These are phyloP conservation scores for Arctia plantaginis DNA, from an alignment of 2,888 invertebrate species.

Conservation along the genomic window DNA sequence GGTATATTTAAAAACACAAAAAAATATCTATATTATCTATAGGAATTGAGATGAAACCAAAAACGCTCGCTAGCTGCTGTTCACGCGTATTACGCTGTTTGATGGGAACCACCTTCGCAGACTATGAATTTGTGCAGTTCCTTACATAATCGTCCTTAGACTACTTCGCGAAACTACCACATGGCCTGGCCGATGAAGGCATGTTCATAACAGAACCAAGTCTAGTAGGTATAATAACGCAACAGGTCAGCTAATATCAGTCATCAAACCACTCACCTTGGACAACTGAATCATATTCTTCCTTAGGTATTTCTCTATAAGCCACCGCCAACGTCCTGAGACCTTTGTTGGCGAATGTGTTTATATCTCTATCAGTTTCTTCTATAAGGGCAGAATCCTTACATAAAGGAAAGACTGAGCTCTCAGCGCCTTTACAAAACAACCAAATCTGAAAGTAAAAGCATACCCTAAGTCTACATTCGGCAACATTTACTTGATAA, in stretches of 20 bases:
- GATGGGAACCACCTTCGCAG: neutral
- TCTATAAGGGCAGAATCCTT: slow-evolving; percentile 72
- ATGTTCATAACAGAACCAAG: neutral
- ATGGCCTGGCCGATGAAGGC: neutral
- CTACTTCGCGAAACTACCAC: neutral
- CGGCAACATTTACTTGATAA: neutral
- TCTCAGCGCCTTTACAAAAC: slow-evolving; percentile 94
- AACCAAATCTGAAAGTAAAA: slow-evolving; percentile 86
- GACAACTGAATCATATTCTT: slow-evolving; percentile 89
- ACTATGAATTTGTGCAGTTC: neutral
- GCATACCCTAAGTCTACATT: neutral
- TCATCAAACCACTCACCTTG: slow-evolving; percentile 68
- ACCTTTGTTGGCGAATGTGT: slow-evolving; percentile 88
- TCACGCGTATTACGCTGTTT: neutral
- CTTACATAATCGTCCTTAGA: neutral
- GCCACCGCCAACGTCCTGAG: slow-evolving; percentile 94
- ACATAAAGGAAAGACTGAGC: slow-evolving; percentile 90
- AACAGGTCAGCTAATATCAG: neutral
- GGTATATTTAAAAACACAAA: too few relatives aligned
- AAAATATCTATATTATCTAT: neutral
- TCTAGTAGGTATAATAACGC: neutral
- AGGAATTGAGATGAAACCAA: neutral
- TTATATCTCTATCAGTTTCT: slow-evolving; percentile 84
- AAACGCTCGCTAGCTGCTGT: too few relatives aligned
- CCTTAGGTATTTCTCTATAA: slow-evolving; percentile 87